Percentiles rank a stretch among this genome's conserved stretches.
phyloP scores from a whole-genome alignment of 53 echinoderm and acorn worm species.

The Hippasteria phrygiana region DNA sequence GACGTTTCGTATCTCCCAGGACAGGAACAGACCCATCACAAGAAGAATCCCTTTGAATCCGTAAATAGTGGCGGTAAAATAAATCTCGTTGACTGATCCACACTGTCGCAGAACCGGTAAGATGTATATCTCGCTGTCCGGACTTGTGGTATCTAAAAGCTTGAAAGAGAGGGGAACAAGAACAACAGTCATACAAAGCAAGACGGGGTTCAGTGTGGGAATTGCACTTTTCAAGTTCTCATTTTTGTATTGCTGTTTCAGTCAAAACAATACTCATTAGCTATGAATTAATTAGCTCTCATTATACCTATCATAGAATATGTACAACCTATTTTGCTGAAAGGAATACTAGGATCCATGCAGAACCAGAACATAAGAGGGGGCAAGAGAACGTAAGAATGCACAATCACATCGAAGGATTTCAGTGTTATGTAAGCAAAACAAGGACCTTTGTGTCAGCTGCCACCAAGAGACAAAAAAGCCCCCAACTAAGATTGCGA shows the following conservation, averaged over 20 bases:
- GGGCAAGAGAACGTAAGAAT: too few relatives aligned
- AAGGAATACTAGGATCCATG: too few relatives aligned
- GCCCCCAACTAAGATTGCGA: too few relatives aligned
- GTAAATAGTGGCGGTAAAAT: conserved; percentile 58
- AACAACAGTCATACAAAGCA: too few relatives aligned
- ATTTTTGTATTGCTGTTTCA: too few relatives aligned
- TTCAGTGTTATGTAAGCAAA: background rate
- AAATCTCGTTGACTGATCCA: conserved; percentile 2
- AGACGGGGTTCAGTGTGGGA: background rate
- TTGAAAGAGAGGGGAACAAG: background rate
- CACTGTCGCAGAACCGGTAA: conserved; percentile 58
- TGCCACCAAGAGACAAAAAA: too few relatives aligned
- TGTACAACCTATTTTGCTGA: too few relatives aligned
- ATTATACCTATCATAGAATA: too few relatives aligned
- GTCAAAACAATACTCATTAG: too few relatives aligned
- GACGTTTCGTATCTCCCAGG: conserved; percentile 69
- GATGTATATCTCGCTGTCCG: conserved; percentile 38
- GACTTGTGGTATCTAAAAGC: conserved; percentile 4
- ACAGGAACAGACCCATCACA: conserved; percentile 66
- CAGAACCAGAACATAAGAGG: too few relatives aligned
- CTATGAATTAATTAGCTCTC: background rate
- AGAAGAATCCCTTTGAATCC: conserved; percentile 63
- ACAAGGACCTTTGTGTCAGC: too few relatives aligned
- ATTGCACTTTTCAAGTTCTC: background rate
- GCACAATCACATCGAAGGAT: too few relatives aligned